Evolutionary conservation across 2,797 vertebrate genomes (phyloP), one percentile per base, ranked within the genome.

Genomic region (Cynopterus sphinx): DNA sequence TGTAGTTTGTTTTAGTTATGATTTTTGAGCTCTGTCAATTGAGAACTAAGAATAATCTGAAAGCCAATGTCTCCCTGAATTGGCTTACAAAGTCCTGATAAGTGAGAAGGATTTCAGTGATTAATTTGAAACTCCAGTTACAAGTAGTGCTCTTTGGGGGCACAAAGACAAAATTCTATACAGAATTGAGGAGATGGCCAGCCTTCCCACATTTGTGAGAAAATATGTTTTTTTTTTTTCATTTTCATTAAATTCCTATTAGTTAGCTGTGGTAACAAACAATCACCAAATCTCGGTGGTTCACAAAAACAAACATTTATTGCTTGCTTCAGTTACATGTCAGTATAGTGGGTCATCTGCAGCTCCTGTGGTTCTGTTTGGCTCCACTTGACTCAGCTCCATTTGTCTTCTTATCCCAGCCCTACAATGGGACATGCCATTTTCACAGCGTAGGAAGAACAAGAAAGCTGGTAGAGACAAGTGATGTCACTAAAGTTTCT

Each of bases 261-360:
- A 74, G 81, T 65, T 49, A 94, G 59, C n/a, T 57, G 21, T 10
- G 1, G 33, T 85, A 77, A 95, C 36, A 93, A 83, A 85, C 49
- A 78, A n/a, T 12, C 41, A 10, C 13, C 57, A 70, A 41, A 70
- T 65, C 49, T 77, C 73, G 53, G 33, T 43, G 16, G 39, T 83
- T 96, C 65, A 82, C 57, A 87, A 67, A 90, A 87, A 51, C 51
- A 46, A 71, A 78, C 19, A 46, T 93, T 78, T 73, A 74, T 73
- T 87, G 82, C 71, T 87, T 53, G 70, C 26, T 73, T 43, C 63
- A 78, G 46, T 71, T 33, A 7, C 6, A 22, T 41, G 28, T 75
- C 15, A 0, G 51, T 43, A 68, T 70, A 84, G 28, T 57, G 65
- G 59, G 70, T 78, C 13, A 77, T 3, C 17, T 55, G 61, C 24